These are phyloP conservation scores for Progne subis DNA, from an alignment of 2,113 vertebrate species.

Conservation along the genomic window DNA sequence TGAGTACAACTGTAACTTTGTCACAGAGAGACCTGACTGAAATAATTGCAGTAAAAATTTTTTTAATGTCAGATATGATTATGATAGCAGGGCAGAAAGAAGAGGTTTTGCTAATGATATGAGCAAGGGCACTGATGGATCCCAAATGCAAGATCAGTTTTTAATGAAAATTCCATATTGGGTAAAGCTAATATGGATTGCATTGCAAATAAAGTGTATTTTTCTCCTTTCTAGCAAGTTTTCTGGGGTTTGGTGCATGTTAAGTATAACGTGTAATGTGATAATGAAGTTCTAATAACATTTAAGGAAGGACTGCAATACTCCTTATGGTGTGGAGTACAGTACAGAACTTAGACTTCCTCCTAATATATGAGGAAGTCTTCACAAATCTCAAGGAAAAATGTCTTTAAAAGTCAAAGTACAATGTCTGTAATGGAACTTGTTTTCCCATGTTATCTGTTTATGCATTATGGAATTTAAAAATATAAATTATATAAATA, in stretches of 20 bases:
- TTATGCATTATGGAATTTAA: neutral
- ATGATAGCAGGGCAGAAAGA: neutral
- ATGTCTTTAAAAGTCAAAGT: neutral
- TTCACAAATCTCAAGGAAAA: neutral
- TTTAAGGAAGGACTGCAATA: neutral
- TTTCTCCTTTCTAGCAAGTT: neutral
- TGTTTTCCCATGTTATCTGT: neutral
- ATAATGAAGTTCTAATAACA: neutral
- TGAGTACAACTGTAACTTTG: neutral
- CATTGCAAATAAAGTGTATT: neutral
- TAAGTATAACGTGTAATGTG: neutral
- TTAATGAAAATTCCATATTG: neutral
- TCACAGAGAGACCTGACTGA: neutral
- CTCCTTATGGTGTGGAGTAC: neutral
- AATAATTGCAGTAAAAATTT: neutral
- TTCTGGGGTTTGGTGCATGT: neutral
- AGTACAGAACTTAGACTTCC: neutral
- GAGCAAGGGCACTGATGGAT: neutral
- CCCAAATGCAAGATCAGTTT: neutral
- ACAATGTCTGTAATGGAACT: neutral
- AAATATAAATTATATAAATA: slow-evolving; percentile 49
- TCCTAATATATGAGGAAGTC: neutral
- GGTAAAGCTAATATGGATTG: neutral
- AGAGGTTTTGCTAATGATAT: neutral
- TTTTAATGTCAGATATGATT: neutral